Percentiles rank a stretch among this genome's conserved stretches.
These are phyloP conservation scores for Drosophila tsacasi DNA, from an alignment of 1,140 invertebrate species.

Conservation along the genomic window DNA sequence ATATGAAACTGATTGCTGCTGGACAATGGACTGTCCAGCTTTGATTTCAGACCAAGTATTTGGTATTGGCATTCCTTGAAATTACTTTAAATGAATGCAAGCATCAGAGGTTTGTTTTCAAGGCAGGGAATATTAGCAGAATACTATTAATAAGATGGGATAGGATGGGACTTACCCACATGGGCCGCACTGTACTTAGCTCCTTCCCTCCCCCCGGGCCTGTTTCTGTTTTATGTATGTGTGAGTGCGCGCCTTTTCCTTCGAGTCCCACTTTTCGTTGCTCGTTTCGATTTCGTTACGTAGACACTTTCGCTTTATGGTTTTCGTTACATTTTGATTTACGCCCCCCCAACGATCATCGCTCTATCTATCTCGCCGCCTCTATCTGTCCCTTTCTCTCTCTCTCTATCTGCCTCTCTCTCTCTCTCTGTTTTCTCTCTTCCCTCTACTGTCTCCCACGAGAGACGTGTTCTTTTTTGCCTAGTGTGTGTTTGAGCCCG, in stretches of 20 bases:
- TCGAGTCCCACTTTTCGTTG: constrained; percentile 44
- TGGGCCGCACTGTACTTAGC: constrained; percentile 15
- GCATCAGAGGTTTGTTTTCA: background rate
- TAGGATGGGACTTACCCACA: background rate
- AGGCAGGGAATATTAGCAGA: background rate
- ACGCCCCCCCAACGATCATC: constrained; percentile 36
- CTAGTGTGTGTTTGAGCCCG: constrained; percentile 32
- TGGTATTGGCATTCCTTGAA: background rate
- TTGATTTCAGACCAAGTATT: background rate
- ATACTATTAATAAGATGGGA: no score
- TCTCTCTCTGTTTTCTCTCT: constrained; percentile 6
- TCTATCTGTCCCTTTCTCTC: constrained; percentile 14
- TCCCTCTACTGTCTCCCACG: background rate
- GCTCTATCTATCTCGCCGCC: constrained; percentile 31
- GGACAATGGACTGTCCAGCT: background rate
- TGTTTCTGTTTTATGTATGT: constrained; percentile 39
- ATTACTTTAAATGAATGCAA: background rate
- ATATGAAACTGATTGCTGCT: background rate
- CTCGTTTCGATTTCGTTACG: constrained; percentile 43
- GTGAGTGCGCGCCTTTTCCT: constrained; percentile 50
- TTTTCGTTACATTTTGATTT: constrained; percentile 48
- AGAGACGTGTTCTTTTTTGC: constrained; percentile 13
- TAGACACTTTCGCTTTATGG: constrained; percentile 50
- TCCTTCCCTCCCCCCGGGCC: background rate
- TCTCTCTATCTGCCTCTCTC: constrained; percentile 3